Conservation (phyloP, 2,113 vertebrate genomes). For the Aegypius monachus region DNA sequence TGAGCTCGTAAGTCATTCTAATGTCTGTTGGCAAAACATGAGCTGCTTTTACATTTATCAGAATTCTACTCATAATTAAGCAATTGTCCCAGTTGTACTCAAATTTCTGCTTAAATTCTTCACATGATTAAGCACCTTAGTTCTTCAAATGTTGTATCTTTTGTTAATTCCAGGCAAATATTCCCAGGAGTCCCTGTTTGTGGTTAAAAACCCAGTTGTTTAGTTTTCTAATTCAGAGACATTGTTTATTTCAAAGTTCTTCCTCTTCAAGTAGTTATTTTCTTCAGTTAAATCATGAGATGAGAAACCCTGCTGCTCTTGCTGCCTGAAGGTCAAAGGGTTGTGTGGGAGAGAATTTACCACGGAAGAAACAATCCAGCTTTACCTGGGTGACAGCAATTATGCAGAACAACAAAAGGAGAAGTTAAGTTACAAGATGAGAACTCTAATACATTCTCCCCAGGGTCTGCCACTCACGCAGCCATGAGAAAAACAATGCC, state of each 20-base stretch:
- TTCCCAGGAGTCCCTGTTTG: not conserved
- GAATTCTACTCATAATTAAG: not conserved
- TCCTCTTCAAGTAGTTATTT: conserved; percentile 45
- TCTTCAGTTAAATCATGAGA: not conserved
- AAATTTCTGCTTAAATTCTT: not conserved
- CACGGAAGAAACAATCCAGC: conserved; percentile 59
- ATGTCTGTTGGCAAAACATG: not conserved
- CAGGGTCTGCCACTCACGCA: conserved; percentile 75
- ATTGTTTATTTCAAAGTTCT: conserved; percentile 29
- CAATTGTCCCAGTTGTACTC: not conserved
- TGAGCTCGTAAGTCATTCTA: not conserved
- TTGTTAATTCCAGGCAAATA: not conserved
- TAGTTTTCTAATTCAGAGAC: conserved; percentile 22
- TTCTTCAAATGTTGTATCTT: not conserved
- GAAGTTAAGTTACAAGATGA: conserved; percentile 72
- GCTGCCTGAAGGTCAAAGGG: conserved; percentile 65
- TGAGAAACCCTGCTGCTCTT: conserved; percentile 53
- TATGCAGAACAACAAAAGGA: conserved; percentile 76
- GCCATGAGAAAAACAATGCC: conserved; percentile 51
- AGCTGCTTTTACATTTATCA: not conserved
- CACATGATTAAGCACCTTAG: not conserved
- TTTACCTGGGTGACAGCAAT: conserved; percentile 81
- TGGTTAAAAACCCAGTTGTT: not conserved
- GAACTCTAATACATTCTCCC: conserved; percentile 68
- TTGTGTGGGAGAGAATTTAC: conserved; percentile 66